Conservation (phyloP, 2,113 vertebrate genomes). For the Pomatostomus ruficeps region DNA sequence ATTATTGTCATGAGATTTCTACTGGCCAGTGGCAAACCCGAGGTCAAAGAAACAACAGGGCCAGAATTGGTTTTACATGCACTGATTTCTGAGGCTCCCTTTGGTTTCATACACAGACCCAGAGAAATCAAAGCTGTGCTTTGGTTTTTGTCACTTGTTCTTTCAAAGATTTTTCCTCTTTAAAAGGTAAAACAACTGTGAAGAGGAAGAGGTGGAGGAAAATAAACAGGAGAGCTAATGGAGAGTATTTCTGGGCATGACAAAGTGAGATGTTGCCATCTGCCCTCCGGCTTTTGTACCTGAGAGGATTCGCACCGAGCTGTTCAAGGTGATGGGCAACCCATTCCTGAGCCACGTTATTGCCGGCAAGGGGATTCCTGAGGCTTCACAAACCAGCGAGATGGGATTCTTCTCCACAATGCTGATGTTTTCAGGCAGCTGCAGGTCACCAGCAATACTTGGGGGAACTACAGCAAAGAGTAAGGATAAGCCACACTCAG, state of each 20-base stretch:
- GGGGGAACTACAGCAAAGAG: constrained; percentile 80
- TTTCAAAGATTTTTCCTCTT: not conserved
- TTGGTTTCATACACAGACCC: not conserved
- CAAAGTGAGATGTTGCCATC: not conserved
- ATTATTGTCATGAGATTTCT: not conserved
- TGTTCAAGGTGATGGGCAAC: constrained; percentile 73
- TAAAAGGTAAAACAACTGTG: not conserved
- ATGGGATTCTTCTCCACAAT: constrained; percentile 88
- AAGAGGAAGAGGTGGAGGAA: not conserved
- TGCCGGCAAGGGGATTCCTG: constrained; percentile 88
- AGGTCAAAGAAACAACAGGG: not conserved
- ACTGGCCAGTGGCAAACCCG: not conserved
- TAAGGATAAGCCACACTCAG: not conserved
- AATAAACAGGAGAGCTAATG: not conserved
- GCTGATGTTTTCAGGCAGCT: constrained; percentile 84
- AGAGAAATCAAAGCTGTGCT: not conserved
- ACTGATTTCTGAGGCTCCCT: not conserved
- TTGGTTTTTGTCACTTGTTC: not conserved
- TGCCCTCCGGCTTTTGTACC: constrained; percentile 65
- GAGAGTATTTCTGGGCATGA: not conserved
- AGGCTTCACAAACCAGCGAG: constrained; percentile 86
- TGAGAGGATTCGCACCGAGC: constrained; percentile 81
- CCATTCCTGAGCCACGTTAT: constrained; percentile 90
- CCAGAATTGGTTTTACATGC: not conserved
- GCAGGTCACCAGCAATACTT: constrained; percentile 75